Evolutionary conservation across 2,113 vertebrate species (phyloP), one percentile per base, ranked within the genome.

Genomic region (Oncorhynchus kisutch): DNA sequence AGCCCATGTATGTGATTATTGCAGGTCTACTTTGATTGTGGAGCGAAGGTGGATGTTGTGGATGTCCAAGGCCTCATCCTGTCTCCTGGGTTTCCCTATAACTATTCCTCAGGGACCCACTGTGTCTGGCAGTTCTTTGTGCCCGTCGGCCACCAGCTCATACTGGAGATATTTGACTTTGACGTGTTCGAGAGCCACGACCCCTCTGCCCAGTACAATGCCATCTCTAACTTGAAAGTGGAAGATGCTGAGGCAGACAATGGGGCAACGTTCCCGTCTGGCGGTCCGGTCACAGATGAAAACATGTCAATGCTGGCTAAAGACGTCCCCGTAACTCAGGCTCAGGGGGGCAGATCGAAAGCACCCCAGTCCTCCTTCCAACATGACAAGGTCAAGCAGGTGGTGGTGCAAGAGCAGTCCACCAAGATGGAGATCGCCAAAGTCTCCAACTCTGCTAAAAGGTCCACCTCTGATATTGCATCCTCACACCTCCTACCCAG

Each of bases 71-170:
- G 96, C 72, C 92, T 97, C 62, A 94, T 97, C 84, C 92, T 97
- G 81, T 97, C 96, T 24, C 96, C 96, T 2, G 96, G 96, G 39
- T 97, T 97, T 78, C 96, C 96, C 13, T 95, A 94, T 85, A 95
- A 96, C 85, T 97, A 97, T 83, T 94, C 94, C 20, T 93, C 96
- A 1, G 95, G 95, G 70, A 95, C 92, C 6, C 96, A 97, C 76
- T 97, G 96, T 0, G 90, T 97, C 48, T 97, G 96, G 96, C 95
- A 96, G 81, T 96, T 97, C 84, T 95, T 97, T 79, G 92, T 97
- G 34, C 96, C 96, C 5, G 80, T 91, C n/a, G 94, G 94, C 81
- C 92, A 94, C 72, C 94, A 92, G 78, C 91, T 97, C 13, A 86
- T 94, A 65, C 65, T 97, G 91, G 95, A 97, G 90, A 94, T 96